These are phyloP conservation scores for Eupsittula cactorum DNA, from an alignment of 2,113 vertebrate species.

Conservation along the genomic window DNA sequence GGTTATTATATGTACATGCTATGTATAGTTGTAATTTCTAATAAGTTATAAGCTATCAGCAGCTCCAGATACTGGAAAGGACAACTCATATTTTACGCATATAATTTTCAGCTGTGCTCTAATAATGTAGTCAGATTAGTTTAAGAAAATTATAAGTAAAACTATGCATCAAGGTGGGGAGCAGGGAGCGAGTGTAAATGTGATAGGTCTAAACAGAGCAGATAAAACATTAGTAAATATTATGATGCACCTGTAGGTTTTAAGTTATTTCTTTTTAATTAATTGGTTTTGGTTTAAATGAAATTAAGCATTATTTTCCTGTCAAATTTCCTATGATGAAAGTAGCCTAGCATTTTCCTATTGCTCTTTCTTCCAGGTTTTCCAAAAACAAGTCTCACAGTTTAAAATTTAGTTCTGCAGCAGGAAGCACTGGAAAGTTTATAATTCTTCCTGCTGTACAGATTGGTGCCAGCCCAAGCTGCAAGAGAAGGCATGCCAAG, in stretches of 20 bases:
- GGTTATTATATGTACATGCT: neutral
- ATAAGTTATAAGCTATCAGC: neutral
- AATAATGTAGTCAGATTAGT: neutral
- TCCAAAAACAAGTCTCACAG: neutral
- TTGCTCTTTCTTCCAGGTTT: neutral
- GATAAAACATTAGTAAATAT: neutral
- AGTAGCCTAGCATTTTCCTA: neutral
- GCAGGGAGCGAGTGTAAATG: neutral
- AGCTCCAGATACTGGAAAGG: neutral
- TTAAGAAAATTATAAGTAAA: neutral
- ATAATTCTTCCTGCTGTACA: neutral
- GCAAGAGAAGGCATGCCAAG: neutral
- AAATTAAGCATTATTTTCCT: neutral
- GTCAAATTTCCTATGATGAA: neutral
- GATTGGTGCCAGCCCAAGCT: neutral
- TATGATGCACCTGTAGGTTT: neutral
- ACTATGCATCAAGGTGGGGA: accelerated
- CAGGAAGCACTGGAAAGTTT: neutral
- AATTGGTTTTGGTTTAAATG: neutral
- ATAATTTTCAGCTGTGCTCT: neutral
- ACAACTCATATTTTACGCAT: neutral
- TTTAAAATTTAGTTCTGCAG: neutral
- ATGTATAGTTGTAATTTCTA: neutral
- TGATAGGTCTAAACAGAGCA: neutral
- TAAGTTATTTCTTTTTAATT: neutral